Evolutionary conservation across 2,888 invertebrate species (phyloP).

Genomic region (Xylocampa areola): DNA sequence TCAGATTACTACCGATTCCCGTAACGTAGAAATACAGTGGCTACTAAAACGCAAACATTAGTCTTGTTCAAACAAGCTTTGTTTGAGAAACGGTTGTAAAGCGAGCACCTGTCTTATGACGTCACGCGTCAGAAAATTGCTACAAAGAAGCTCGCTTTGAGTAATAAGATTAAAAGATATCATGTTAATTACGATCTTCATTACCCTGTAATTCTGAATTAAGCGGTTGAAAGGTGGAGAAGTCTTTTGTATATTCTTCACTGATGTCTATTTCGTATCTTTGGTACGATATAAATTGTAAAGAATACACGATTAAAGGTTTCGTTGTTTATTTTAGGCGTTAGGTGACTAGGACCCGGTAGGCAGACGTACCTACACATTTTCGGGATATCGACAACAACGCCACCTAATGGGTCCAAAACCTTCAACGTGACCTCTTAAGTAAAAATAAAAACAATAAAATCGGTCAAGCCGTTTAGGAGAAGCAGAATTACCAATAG

Average conservation of each 20-base stretch:
- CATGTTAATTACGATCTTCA: conserved; percentile 44
- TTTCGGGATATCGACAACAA: no score
- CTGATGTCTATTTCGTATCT: no score
- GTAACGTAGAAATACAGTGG: background rate
- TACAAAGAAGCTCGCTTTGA: conserved; percentile 34
- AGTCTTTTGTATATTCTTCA: conserved; percentile 3
- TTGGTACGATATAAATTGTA: background rate
- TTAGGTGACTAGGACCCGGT: no score
- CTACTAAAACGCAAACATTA: conserved; percentile 1
- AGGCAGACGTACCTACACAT: no score
- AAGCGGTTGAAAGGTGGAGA: conserved; percentile 12
- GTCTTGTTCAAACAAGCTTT: conserved; percentile 18
- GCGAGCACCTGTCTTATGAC: conserved; percentile 19
- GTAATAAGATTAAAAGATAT: conserved; percentile 37
- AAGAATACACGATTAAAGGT: no score
- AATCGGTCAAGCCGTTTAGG: no score
- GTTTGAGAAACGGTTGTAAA: conserved; percentile 26
- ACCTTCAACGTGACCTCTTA: no score
- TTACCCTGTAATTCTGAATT: conserved; percentile 17
- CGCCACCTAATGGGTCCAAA: no score
- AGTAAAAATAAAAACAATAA: no score
- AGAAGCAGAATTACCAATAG: no score
- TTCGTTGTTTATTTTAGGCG: no score
- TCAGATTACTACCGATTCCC: background rate
- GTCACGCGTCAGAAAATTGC: conserved; percentile 15